Conservation (phyloP, 2,797 vertebrate genomes). For the Siniperca undulata region DNA sequence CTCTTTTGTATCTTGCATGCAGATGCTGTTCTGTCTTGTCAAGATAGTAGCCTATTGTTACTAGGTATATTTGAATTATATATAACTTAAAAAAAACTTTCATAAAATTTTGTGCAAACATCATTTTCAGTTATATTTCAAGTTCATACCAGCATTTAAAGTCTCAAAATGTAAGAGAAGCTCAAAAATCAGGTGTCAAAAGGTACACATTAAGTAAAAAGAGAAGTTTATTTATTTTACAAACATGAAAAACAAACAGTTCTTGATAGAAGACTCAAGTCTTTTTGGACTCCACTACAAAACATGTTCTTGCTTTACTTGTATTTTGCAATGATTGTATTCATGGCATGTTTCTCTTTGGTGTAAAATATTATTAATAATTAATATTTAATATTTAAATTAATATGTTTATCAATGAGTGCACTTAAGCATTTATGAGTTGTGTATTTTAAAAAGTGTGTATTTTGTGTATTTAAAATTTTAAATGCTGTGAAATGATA, state of each 20-base stretch:
- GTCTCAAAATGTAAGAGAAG: background rate
- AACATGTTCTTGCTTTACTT: constrained; percentile 49
- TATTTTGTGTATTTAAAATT: constrained; percentile 51
- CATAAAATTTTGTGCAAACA: constrained; percentile 5
- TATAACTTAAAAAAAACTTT: background rate
- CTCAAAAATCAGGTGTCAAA: constrained; percentile 4
- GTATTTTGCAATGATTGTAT: constrained; percentile 58
- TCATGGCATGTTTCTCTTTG: constrained; percentile 71
- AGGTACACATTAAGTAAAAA: background rate
- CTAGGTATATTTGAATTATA: constrained; percentile 12
- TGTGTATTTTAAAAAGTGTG: constrained; percentile 53
- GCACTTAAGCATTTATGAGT: constrained; percentile 43
- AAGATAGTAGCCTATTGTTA: constrained; percentile 39
- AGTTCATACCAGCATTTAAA: constrained; percentile 1
- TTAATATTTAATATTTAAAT: constrained; percentile 61
- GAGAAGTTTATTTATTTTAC: background rate
- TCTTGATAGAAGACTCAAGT: background rate
- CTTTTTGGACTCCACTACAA: background rate
- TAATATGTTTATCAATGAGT: constrained; percentile 57
- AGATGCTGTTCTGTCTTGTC: constrained; percentile 53
- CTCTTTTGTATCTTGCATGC: constrained; percentile 67
- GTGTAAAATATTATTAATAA: constrained; percentile 58
- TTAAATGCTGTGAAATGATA: constrained; percentile 53
- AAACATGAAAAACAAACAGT: background rate
- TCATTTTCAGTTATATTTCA: background rate